Base-by-base conservation (phyloP, 2,888 invertebrate genomes). In the Tetropium fuscum region DNA sequence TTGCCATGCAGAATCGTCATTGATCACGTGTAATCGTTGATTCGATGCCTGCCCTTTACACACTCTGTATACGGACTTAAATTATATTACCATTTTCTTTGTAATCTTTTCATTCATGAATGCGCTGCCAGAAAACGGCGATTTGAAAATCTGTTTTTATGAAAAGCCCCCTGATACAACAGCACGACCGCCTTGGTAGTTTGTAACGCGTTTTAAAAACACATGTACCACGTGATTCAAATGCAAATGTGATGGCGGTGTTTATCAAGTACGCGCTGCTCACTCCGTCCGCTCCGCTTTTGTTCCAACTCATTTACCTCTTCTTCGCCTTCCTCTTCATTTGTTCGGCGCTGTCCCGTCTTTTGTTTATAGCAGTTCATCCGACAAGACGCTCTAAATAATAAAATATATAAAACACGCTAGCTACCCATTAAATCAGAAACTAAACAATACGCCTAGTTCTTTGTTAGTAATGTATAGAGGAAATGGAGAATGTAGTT, bases 231-330 rank as follows among this genome's bases (percentile, higher is more conserved):
- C 74, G 74, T 72, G 76, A 79, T 80, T 80, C 78, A 78, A 71
- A 80, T 80, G 80, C 79, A 80, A 80, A 80, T 80, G 77, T 72
- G 75, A 78, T 77, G 78, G 51, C 72, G 73, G 76, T 78, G 79
- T 80, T 79, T 79, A 80, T 80, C 80, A 80, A 78, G 78, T 69
- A 77, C 59, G 71, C 73, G 70, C 63, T 65, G 74, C 71, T 74
- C 70, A 64, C 66, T 69, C 68, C 72, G 75, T 76, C 76, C 77
- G 78, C 73, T 74, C 66, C 67, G 74, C 79, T 79, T 80, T 80
- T 80, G 80, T 80, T 78, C 75, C 77, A 70, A 77, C 78, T 80
- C 80, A 80, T 80, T 80, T 80, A 80, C 77, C 78, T 76, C 76
- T 79, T 78, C 78, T 78, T 76, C 77, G 73, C 75, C 78, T 80